phyloP scores from a whole-genome alignment of 2,888 invertebrate genomes.

The Eupeodes latifasciatus region DNA sequence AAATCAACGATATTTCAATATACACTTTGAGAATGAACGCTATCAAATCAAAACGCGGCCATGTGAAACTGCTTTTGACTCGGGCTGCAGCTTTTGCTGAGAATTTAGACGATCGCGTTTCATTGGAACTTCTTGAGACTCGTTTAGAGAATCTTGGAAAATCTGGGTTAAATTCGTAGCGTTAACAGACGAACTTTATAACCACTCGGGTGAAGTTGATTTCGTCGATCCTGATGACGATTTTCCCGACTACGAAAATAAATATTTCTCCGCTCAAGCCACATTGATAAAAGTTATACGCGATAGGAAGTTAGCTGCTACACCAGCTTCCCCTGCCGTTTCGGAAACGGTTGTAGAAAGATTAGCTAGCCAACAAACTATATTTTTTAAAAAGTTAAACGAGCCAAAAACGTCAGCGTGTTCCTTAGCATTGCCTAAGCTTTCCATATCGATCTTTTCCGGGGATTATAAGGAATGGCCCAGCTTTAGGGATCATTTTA shows the following conservation, averaged over 20 bases:
- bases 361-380: neutral
- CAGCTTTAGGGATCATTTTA: slow-evolving; percentile 21
- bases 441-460: slow-evolving; percentile 37
- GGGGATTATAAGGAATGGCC: slow-evolving; percentile 25
- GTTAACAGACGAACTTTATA: no score
- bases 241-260: no score
- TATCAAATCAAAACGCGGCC: neutral
- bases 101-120: neutral
- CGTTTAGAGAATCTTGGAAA: neutral
- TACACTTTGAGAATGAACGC: no score
- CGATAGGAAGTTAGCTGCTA: neutral
- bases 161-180: neutral
- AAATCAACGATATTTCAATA: no score
- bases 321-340: neutral
- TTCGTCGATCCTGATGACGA: no score
- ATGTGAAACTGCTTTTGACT: neutral
- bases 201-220: no score
- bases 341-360: neutral
- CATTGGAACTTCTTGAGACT: neutral
- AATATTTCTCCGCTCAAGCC: no score
- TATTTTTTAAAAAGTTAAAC: neutral
- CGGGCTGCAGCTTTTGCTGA: neutral
- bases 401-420: neutral
- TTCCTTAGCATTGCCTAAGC: neutral
- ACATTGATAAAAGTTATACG: neutral